Percentiles rank a stretch among this genome's conserved stretches.
Conservation (phyloP, 2,888 invertebrate species). For the Cordylochernes scorpioides region DNA sequence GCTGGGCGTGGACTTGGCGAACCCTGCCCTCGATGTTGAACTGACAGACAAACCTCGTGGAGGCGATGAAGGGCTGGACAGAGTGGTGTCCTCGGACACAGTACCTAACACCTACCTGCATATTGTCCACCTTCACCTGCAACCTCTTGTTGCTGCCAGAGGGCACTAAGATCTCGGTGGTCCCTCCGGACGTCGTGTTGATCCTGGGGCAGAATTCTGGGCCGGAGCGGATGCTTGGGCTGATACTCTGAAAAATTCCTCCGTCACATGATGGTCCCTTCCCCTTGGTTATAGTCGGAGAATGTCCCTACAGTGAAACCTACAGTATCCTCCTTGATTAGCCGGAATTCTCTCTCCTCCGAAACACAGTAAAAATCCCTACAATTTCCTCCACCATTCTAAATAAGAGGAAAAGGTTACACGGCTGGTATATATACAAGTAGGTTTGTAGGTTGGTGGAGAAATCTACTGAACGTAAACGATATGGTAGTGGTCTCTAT, state of each 20-base stretch:
- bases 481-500: too few species aligned
- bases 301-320: too few species aligned
- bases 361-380: too few species aligned
- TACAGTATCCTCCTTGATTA: too few species aligned
- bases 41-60: slow-evolving; percentile 76
- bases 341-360: too few species aligned
- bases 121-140: slow-evolving; percentile 74
- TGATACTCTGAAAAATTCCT: slow-evolving; percentile 59
- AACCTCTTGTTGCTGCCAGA: slow-evolving; percentile 69
- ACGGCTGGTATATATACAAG: too few species aligned
- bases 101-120: slow-evolving; percentile 30
- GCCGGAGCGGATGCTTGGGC: slow-evolving; percentile 74
- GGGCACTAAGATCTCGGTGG: slow-evolving; percentile 55
- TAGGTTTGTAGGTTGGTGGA: too few species aligned
- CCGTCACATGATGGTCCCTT: too few species aligned
- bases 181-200: slow-evolving; percentile 43
- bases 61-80: slow-evolving; percentile 52
- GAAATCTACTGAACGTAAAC: too few species aligned
- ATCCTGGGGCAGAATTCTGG: slow-evolving; percentile 83
- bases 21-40: slow-evolving; percentile 85
- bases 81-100: slow-evolving; percentile 1
- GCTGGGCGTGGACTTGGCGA: slow-evolving; percentile 63
- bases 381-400: too few species aligned
- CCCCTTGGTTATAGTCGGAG: too few species aligned
- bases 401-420: too few species aligned